phyloP scores from a whole-genome alignment of 2,888 invertebrate genomes.

The Sympetrum striolatum region DNA sequence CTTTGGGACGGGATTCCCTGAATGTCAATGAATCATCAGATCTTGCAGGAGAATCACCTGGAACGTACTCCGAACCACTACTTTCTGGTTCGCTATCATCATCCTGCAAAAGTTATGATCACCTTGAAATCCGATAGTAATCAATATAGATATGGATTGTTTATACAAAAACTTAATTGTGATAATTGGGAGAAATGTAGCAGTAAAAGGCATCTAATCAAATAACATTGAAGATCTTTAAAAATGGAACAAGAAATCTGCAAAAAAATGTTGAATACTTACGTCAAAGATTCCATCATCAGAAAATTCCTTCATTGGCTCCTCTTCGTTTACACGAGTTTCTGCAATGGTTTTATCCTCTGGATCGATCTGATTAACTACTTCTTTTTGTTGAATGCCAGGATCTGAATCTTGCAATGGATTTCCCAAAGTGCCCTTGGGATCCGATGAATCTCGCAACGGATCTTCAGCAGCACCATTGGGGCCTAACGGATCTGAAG shows the following conservation, averaged over 20 bases:
- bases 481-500: too few species aligned
- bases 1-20: background rate
- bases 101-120: background rate
- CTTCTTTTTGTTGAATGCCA: background rate
- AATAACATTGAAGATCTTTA: too few species aligned
- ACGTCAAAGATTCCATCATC: background rate
- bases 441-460: too few species aligned
- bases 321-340: background rate
- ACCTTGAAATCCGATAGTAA: too few species aligned
- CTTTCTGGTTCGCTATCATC: background rate
- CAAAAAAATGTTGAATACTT: background rate
- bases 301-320: background rate
- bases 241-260: background rate
- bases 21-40: constrained; percentile 2
- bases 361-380: background rate
- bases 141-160: too few species aligned
- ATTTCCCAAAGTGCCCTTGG: too few species aligned
- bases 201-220: too few species aligned
- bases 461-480: background rate
- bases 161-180: too few species aligned
- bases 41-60: constrained; percentile 13
- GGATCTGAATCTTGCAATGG: background rate
- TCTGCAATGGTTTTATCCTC: background rate
- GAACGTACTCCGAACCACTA: constrained; percentile 16
- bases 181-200: too few species aligned